Conservation (phyloP, 1,140 invertebrate species). For the Matsumurasca onukii region DNA sequence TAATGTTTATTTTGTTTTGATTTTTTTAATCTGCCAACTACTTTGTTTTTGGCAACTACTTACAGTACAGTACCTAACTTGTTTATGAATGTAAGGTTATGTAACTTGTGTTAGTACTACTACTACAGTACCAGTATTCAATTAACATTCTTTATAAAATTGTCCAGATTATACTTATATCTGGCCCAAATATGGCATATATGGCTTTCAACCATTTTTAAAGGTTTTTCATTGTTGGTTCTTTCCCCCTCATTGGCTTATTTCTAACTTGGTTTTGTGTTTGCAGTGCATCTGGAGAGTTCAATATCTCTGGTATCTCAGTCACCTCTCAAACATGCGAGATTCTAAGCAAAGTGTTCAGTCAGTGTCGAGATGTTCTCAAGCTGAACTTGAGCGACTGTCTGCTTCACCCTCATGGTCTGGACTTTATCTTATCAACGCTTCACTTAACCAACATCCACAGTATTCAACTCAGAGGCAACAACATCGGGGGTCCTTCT, state of each 20-base stretch:
- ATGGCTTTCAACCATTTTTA: neutral
- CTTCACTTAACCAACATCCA: neutral
- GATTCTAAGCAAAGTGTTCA: slow-evolving; percentile 2
- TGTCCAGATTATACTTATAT: neutral
- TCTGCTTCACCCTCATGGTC: slow-evolving; percentile 10
- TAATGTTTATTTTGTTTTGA: no score
- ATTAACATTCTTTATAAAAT: neutral
- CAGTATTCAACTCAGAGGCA: slow-evolving; percentile 6
- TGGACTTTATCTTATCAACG: neutral
- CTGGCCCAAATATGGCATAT: neutral
- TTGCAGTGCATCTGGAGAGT: slow-evolving; percentile 1
- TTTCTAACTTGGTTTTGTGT: neutral
- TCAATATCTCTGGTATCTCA: slow-evolving; percentile 2
- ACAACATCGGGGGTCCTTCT: slow-evolving; percentile 11
- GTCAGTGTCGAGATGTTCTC: neutral
- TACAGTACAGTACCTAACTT: no score
- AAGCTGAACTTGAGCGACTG: slow-evolving; percentile 16
- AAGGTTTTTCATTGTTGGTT: neutral
- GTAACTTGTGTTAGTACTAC: neutral
- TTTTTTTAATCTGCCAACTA: no score
- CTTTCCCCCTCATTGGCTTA: neutral
- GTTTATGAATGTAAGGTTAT: no score
- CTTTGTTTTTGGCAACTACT: no score
- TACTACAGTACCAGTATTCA: neutral
- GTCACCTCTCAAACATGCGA: slow-evolving; percentile 8